Evolutionary conservation across 1,140 invertebrate species (phyloP).

Genomic region (Drosophila ogumai): DNA sequence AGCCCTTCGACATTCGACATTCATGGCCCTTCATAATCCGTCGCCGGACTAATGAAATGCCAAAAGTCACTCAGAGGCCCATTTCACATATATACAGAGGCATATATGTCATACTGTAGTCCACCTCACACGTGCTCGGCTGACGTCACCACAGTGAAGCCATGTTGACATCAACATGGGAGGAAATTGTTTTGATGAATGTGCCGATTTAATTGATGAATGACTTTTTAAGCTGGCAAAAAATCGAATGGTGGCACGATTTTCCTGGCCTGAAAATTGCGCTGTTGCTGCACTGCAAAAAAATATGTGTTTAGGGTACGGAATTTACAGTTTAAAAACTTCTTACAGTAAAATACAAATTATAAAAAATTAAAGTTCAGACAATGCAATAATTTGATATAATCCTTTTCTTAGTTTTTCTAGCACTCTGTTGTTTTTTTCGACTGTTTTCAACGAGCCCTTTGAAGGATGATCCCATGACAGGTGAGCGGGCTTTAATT

Average conservation of each 20-base stretch:
- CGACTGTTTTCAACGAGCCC: neutral
- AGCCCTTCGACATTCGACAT: constrained; percentile 28
- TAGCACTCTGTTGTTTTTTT: neutral
- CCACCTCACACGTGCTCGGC: constrained; percentile 16
- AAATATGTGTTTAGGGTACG: neutral
- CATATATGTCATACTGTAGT: constrained; percentile 27
- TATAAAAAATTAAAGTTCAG: too few relatives aligned
- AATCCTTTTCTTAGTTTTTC: neutral
- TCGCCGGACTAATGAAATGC: constrained; percentile 43
- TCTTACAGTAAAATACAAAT: too few relatives aligned
- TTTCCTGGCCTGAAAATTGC: constrained; percentile 9
- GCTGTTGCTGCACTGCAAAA: neutral
- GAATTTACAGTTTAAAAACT: too few relatives aligned
- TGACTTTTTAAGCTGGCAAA: constrained; percentile 80
- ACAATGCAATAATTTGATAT: neutral
- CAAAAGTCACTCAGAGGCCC: constrained; percentile 27
- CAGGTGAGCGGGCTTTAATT: constrained; percentile 49
- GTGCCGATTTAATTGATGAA: constrained; percentile 84
- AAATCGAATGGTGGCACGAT: constrained; percentile 38
- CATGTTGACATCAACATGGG: constrained; percentile 70
- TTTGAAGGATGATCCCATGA: constrained; percentile 24
- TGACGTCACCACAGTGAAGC: constrained; percentile 50
- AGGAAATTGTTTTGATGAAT: constrained; percentile 83
- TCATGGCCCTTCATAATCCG: constrained; percentile 41
- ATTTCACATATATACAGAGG: constrained; percentile 9